phyloP scores from a whole-genome alignment of 2,888 invertebrate species.

The Tigriopus californicus region DNA sequence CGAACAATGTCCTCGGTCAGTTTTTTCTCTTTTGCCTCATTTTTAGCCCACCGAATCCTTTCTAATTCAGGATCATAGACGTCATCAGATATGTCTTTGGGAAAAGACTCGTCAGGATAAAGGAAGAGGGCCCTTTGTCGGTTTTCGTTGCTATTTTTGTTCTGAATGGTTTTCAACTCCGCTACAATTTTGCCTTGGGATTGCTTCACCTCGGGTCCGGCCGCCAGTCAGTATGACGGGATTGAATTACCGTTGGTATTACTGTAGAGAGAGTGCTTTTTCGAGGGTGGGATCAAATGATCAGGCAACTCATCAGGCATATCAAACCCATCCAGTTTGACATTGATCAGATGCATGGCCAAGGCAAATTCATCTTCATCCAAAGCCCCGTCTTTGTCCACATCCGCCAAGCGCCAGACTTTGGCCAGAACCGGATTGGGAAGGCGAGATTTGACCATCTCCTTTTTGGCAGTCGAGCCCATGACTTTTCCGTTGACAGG shows the following conservation, averaged over 20 bases:
- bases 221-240: too few relatives aligned
- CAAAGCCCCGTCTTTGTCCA: slow-evolving; percentile 12
- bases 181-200: too few relatives aligned
- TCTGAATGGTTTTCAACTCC: too few relatives aligned
- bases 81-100: too few relatives aligned
- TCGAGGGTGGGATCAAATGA: slow-evolving; percentile 4
- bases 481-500: slow-evolving; percentile 11
- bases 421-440: slow-evolving; percentile 15
- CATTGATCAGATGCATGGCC: slow-evolving; percentile 14
- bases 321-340: slow-evolving; percentile 10
- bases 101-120: too few relatives aligned
- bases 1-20: too few relatives aligned
- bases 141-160: too few relatives aligned
- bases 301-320: slow-evolving; percentile 2
- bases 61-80: too few relatives aligned
- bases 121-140: too few relatives aligned
- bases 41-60: too few relatives aligned
- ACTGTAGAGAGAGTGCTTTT: neutral
- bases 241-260: neutral
- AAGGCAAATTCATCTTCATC: slow-evolving; percentile 11
- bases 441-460: slow-evolving; percentile 13
- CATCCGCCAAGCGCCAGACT: slow-evolving; percentile 11
- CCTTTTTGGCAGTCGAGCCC: slow-evolving; percentile 11
- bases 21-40: too few relatives aligned
- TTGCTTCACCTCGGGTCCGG: too few relatives aligned